phyloP scores from a whole-genome alignment of 2,113 vertebrate genomes.

The Piaya cayana region DNA sequence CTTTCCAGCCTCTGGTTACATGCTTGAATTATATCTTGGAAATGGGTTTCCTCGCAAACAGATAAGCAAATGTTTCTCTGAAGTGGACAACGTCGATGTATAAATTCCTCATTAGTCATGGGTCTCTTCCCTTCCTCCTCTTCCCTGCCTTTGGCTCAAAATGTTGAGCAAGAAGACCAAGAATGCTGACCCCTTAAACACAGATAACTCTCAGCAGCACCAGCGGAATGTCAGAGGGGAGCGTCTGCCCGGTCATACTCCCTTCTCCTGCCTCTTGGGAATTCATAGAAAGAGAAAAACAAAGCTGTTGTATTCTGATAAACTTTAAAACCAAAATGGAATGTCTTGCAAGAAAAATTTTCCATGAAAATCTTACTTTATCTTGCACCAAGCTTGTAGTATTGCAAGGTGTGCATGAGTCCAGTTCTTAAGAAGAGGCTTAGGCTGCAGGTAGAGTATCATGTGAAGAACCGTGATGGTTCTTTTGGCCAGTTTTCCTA shows the following conservation, averaged over 20 bases:
- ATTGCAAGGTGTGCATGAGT: background rate
- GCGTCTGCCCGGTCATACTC: background rate
- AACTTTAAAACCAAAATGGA: background rate
- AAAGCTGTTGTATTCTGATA: background rate
- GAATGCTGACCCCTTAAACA: slow-evolving; percentile 4
- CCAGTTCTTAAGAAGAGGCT: background rate
- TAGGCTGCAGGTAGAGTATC: background rate
- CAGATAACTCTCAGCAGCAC: background rate
- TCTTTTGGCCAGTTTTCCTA: background rate
- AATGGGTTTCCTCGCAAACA: slow-evolving; percentile 26
- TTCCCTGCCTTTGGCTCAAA: background rate
- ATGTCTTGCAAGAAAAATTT: background rate
- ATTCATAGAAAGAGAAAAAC: background rate
- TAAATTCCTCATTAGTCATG: background rate
- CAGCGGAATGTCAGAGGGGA: background rate
- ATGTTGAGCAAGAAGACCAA: background rate
- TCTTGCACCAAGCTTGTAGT: background rate
- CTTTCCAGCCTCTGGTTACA: background rate
- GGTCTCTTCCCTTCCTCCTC: background rate
- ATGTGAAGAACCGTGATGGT: rapidly evolving
- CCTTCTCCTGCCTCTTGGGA: background rate
- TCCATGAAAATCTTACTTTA: background rate
- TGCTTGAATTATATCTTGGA: background rate
- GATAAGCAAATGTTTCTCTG: background rate
- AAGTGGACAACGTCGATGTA: background rate